Evolutionary conservation across 2,113 vertebrate genomes (phyloP).

Genomic region (Ailuropoda melanoleuca): DNA sequence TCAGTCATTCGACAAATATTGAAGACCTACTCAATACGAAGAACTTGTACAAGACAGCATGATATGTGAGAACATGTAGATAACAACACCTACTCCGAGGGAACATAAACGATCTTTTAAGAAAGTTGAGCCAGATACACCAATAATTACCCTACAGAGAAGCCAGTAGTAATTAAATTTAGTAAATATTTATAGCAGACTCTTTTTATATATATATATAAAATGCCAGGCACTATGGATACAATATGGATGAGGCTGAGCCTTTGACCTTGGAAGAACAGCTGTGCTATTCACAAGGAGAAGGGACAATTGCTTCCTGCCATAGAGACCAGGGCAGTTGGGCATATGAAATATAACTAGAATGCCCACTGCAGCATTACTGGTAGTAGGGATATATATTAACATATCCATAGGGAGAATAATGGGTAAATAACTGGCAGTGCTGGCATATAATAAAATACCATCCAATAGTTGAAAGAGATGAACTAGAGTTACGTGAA

Average conservation of each 20-base stretch:
- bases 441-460: background rate
- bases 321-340: background rate
- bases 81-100: background rate
- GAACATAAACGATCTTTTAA: background rate
- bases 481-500: background rate
- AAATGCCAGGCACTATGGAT: background rate
- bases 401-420: background rate
- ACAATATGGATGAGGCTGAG: background rate
- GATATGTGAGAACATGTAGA: background rate
- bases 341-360: background rate
- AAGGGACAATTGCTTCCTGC: background rate
- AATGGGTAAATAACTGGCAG: background rate
- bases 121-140: background rate
- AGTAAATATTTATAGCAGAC: background rate
- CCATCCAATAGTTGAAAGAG: background rate
- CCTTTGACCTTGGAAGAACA: background rate
- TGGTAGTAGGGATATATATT: background rate
- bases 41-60: background rate
- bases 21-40: background rate
- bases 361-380: background rate
- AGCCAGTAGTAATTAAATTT: background rate
- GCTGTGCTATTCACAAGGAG: background rate
- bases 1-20: background rate
- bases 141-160: background rate
- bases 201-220: background rate